A percentile compares a stretch with the other conserved stretches of the same genome.
Evolutionary conservation across 2,888 invertebrate species (phyloP).

Genomic region (Lomographa bimaculata): DNA sequence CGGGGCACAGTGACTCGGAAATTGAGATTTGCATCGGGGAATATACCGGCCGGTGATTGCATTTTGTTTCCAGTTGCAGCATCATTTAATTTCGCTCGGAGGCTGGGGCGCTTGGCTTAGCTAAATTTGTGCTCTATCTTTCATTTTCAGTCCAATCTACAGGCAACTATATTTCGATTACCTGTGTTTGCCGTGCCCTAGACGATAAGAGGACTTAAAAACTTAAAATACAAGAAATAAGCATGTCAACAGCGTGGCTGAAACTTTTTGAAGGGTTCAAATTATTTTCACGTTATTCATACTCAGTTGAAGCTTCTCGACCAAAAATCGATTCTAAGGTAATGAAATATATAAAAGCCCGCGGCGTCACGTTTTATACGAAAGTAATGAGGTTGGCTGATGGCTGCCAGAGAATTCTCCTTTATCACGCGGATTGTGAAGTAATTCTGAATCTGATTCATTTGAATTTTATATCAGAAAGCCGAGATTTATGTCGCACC

Average conservation of each 20-base stretch:
- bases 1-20: constrained; percentile 78
- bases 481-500: constrained; percentile 16
- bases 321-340: constrained; percentile 55
- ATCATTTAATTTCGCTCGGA: constrained; percentile 73
- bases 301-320: constrained; percentile 35
- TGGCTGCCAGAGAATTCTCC: constrained; percentile 52
- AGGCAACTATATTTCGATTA: constrained; percentile 33
- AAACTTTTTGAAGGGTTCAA: too few relatives aligned
- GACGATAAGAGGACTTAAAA: too few relatives aligned
- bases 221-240: too few relatives aligned
- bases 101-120: constrained; percentile 53
- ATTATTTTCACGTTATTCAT: constrained; percentile 1
- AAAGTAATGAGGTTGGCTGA: constrained; percentile 56
- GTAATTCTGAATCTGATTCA: constrained; percentile 46
- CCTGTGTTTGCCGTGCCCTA: too few relatives aligned
- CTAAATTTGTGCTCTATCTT: constrained; percentile 60
- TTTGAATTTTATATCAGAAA: constrained; percentile 41
- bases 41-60: constrained; percentile 77
- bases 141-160: constrained; percentile 39
- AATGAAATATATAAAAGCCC: constrained; percentile 68
- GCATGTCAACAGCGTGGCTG: too few relatives aligned
- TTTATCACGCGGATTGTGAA: constrained; percentile 46
- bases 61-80: constrained; percentile 79
- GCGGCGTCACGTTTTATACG: constrained; percentile 54
- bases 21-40: constrained; percentile 78